A percentile compares a stretch with the other conserved stretches of the same genome.
These are phyloP conservation scores for Heliconius charithonia DNA, from an alignment of 2,888 invertebrate genomes.

Conservation along the genomic window DNA sequence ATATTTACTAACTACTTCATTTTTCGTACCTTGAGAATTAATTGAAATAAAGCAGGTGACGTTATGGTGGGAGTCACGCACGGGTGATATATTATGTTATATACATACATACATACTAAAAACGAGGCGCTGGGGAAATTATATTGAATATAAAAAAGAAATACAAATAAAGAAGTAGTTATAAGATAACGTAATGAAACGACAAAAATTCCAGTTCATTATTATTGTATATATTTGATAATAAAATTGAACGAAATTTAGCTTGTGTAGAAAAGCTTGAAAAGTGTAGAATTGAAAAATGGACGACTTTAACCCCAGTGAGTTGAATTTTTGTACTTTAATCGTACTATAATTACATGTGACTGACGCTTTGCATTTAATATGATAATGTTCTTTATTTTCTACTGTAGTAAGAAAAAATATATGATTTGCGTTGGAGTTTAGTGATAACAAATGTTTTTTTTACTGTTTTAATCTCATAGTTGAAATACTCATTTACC, in stretches of 20 bases:
- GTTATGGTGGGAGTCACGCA: conserved; percentile 67
- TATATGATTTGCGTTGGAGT: not conserved
- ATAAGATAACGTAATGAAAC: not conserved
- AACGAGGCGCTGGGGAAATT: conserved; percentile 2
- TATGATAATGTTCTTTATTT: not conserved
- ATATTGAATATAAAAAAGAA: conserved; percentile 1
- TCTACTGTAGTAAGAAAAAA: not conserved
- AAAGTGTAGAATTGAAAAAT: no score
- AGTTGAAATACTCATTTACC: not conserved
- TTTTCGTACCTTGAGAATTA: conserved; percentile 57
- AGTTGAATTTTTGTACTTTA: no score
- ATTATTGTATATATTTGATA: not conserved
- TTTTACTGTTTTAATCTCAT: not conserved
- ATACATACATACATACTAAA: not conserved
- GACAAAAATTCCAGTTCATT: not conserved
- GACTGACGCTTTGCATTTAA: not conserved
- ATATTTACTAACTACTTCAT: conserved; percentile 5
- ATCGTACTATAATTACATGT: no score
- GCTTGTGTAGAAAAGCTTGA: no score
- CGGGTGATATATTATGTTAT: conserved; percentile 40
- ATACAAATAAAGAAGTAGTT: not conserved
- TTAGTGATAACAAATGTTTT: not conserved
- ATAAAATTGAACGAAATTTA: no score
- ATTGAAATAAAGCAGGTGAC: conserved; percentile 70
- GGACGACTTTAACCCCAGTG: no score